Percentiles rank a stretch among this genome's conserved stretches.
Evolutionary conservation across 2,797 vertebrate genomes (phyloP).

Genomic region (Micrastur ruficollis): DNA sequence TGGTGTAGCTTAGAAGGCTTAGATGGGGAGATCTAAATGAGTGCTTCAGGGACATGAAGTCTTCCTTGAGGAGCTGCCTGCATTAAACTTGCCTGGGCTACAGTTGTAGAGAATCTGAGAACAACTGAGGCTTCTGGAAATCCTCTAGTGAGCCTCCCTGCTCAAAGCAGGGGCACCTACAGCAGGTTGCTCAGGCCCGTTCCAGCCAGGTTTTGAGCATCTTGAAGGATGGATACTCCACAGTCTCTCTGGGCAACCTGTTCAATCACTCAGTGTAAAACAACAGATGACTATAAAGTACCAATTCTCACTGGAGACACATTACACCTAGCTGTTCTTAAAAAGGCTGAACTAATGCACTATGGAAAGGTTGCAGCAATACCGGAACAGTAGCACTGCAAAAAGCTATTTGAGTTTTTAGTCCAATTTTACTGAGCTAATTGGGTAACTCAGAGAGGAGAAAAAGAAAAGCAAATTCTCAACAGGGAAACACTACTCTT

Average conservation of each 20-base stretch:
- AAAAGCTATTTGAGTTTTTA: background rate
- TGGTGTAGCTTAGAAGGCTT: fast-evolving
- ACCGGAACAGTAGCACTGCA: background rate
- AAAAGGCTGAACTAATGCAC: background rate
- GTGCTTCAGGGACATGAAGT: fast-evolving
- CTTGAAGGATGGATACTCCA: background rate
- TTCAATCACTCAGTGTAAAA: background rate
- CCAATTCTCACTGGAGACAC: background rate
- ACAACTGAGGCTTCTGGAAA: background rate
- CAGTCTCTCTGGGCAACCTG: background rate
- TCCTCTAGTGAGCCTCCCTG: background rate
- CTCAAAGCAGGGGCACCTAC: background rate
- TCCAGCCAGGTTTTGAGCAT: background rate
- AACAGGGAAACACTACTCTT: background rate
- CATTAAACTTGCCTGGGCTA: background rate
- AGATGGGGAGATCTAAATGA: background rate
- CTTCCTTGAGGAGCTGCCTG: background rate
- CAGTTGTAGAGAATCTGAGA: background rate
- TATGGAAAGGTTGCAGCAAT: background rate
- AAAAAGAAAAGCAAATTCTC: background rate
- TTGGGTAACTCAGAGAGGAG: background rate
- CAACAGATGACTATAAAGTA: background rate
- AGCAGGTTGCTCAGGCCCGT: background rate
- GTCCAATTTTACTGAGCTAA: background rate
- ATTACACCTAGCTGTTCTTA: background rate